A percentile compares a stretch with the other conserved stretches of the same genome.
Evolutionary conservation across 37 sponge, comb jelly and placozoan genomes (phyloP).

Genomic region (Hexactinellida sp.): DNA sequence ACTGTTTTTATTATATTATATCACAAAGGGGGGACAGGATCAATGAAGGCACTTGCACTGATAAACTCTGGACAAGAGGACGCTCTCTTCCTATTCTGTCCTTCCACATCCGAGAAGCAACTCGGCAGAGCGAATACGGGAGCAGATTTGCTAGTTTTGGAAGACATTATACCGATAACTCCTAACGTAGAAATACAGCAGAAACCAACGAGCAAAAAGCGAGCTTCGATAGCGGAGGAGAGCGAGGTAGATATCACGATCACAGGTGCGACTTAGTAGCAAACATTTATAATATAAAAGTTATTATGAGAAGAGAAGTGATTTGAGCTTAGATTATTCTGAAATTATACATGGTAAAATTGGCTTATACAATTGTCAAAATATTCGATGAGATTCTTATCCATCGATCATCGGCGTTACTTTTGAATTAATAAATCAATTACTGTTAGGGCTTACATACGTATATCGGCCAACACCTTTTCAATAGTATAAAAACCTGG

Average conservation of each 20-base stretch:
- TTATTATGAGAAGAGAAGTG: too few relatives aligned
- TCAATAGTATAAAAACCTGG: too few relatives aligned
- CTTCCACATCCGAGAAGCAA: not conserved
- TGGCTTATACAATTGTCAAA: too few relatives aligned
- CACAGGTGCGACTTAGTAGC: not conserved
- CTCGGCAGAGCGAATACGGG: not conserved
- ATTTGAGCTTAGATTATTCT: too few relatives aligned
- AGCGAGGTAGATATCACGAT: not conserved
- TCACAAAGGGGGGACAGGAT: not conserved
- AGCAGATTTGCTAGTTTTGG: not conserved
- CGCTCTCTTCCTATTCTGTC: constrained; percentile 6
- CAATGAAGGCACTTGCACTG: not conserved
- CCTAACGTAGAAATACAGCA: not conserved
- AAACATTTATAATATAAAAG: too few relatives aligned
- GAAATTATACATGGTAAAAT: too few relatives aligned
- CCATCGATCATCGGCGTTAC: too few relatives aligned
- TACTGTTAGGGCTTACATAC: too few relatives aligned
- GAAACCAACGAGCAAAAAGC: not conserved
- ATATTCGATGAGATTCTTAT: too few relatives aligned
- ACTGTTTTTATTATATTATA: too few relatives aligned
- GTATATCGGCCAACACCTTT: too few relatives aligned
- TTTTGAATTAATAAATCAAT: too few relatives aligned
- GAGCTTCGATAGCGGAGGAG: not conserved
- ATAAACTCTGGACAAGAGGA: not conserved
- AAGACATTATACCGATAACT: not conserved